Evolutionary conservation across 2,113 vertebrate species (phyloP).

Genomic region (Pimephales promelas): DNA sequence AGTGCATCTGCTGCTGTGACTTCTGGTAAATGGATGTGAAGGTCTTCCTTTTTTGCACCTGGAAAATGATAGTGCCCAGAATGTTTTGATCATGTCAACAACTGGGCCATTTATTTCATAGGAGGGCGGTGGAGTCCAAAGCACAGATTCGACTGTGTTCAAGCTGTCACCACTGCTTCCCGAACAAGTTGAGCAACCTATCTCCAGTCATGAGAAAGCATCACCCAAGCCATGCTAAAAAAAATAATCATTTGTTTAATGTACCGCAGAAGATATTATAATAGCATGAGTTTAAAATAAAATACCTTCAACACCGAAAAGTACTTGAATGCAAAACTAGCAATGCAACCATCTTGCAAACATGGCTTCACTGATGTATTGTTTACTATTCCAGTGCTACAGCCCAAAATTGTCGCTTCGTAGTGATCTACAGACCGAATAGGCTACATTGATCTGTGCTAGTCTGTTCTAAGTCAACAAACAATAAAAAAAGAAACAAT

Average conservation of each 20-base stretch:
- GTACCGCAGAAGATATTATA: too few species aligned
- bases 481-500: not conserved
- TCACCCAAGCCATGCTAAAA: not conserved
- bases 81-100: conserved; percentile 43
- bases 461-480: not conserved
- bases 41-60: conserved; percentile 28
- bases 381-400: not conserved
- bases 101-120: conserved; percentile 7
- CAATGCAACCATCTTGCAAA: too few species aligned
- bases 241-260: not conserved
- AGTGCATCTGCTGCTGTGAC: conserved; percentile 25
- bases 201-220: not conserved
- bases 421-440: not conserved
- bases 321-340: too few species aligned
- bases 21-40: conserved; percentile 21
- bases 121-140: not conserved
- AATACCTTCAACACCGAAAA: too few species aligned
- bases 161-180: not conserved
- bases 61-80: conserved; percentile 28
- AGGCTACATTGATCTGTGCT: not conserved
- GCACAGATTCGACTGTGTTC: not conserved
- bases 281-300: too few species aligned
- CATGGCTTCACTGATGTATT: not conserved
- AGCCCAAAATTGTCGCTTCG: not conserved
- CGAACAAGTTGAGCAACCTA: not conserved